Base-by-base conservation (phyloP, 2,797 vertebrate genomes). In the Sebastiscus tertius region DNA sequence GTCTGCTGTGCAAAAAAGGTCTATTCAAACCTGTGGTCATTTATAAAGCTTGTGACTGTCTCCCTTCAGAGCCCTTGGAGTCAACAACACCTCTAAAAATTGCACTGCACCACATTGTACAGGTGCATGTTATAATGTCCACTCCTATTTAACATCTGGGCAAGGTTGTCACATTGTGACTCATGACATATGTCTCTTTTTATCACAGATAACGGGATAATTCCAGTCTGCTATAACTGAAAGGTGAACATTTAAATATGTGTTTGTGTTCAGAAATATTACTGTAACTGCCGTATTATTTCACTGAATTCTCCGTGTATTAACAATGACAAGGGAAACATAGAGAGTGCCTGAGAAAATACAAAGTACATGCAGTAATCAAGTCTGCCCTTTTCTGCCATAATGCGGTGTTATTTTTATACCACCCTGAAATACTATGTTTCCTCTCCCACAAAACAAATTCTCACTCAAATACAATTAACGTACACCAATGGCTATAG, bases 391-490 rank as follows among this genome's bases (percentile, higher is more conserved):
- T 77, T 79, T 77, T 72, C 78, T 77, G 65, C 75, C 62, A 60
- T 75, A 72, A 87, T 78, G 69, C 31, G n/a, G 16, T 75, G 52
- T 65, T 63, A 69, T 55, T 75, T 54, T 77, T 52, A 27, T n/a
- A 64, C 56, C 33, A 49, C 7, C 39, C 13, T 7, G 9, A 59
- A 55, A 54, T 36, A 22, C 26, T 31, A n/a, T 36, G 26, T 33
- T 83, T 70, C 8, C 33, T 63, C 18, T 55, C 56, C 22, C 42
- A 81, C 54, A 78, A 79, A 84, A 65, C 18, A 27, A 52, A 72
- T 55, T 79, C 63, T 78, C 59, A 72, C 39, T 84, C 62, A 79
- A 52, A 85, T 68, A 81, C 59, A 90, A 82, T 87, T 62, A 87
- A 71, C 83, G 64, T 39, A 71, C 63, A 82, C 13, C 49, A 75